Evolutionary conservation across 2,797 vertebrate species (phyloP).

Genomic region (Peromyscus attwateri): DNA sequence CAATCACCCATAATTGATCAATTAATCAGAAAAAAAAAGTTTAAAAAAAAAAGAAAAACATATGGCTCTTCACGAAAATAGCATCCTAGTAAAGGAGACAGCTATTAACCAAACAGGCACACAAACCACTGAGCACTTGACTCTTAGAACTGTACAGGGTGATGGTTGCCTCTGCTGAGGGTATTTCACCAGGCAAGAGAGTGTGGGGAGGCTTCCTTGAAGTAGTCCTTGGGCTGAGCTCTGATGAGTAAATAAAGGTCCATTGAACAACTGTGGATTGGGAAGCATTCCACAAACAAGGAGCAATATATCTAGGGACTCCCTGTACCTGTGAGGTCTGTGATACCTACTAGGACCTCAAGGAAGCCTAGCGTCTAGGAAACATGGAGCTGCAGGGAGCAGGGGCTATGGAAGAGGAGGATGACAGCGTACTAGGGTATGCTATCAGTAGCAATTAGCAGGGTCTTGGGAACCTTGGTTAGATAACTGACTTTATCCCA

Average conservation of each 20-base stretch:
- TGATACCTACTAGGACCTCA: background rate
- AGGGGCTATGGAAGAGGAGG: background rate
- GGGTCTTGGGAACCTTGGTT: background rate
- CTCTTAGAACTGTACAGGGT: background rate
- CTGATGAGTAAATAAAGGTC: background rate
- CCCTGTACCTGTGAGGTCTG: background rate
- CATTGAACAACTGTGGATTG: background rate
- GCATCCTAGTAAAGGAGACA: background rate
- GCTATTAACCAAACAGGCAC: constrained; percentile 37
- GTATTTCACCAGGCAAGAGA: background rate
- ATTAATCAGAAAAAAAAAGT: too few relatives aligned
- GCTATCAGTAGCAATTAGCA: background rate
- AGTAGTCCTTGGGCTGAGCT: constrained; percentile 9
- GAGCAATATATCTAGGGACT: too few relatives aligned
- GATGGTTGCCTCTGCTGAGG: background rate
- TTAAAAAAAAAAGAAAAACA: too few relatives aligned
- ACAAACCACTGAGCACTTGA: background rate
- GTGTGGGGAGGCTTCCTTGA: background rate
- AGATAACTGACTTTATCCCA: constrained; percentile 39
- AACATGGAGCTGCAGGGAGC: background rate
- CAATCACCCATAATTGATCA: too few relatives aligned
- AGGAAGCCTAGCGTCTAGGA: background rate
- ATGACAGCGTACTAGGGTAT: background rate
- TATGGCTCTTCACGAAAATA: constrained; percentile 18
- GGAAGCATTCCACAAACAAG: background rate